phyloP scores from a whole-genome alignment of 1,140 invertebrate species.

The Diachasma alloeum region DNA sequence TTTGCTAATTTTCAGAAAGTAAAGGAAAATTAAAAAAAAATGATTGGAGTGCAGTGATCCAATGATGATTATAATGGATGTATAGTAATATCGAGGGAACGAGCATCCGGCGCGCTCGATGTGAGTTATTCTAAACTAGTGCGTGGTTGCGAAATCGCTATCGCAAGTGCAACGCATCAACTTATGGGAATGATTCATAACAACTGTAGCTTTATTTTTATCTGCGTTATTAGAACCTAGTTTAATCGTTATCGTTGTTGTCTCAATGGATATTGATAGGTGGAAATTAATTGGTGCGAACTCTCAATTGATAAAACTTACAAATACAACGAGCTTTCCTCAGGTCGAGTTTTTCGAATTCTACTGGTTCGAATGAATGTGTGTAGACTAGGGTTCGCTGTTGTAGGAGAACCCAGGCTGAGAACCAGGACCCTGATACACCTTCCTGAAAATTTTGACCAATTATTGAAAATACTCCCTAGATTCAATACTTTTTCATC shows the following conservation, averaged over 20 bases:
- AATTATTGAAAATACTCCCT: too few relatives aligned
- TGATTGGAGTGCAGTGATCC: too few relatives aligned
- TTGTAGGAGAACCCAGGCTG: conserved; percentile 80
- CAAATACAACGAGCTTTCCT: conserved; percentile 83
- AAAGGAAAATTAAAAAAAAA: too few relatives aligned
- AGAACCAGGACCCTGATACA: conserved; percentile 75
- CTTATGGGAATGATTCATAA: conserved; percentile 17
- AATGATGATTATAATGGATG: too few relatives aligned
- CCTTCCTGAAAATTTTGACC: conserved; percentile 62
- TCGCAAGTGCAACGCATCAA: not conserved
- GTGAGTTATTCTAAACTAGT: not conserved
- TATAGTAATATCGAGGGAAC: too few relatives aligned
- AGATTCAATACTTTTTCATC: too few relatives aligned
- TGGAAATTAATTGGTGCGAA: too few relatives aligned
- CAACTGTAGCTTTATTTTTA: too few relatives aligned
- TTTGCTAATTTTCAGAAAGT: too few relatives aligned
- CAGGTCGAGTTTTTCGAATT: conserved; percentile 75
- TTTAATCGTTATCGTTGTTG: too few relatives aligned
- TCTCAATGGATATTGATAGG: conserved; percentile 13
- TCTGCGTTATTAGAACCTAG: too few relatives aligned
- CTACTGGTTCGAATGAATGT: conserved; percentile 59
- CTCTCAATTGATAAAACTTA: conserved; percentile 53
- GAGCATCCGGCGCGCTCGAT: too few relatives aligned
- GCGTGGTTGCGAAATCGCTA: not conserved
- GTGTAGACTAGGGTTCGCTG: conserved; percentile 76